Evolutionary conservation across 2,797 vertebrate species (phyloP), one percentile per base, ranked within the genome.

Genomic region (Sebastes matsubarae): DNA sequence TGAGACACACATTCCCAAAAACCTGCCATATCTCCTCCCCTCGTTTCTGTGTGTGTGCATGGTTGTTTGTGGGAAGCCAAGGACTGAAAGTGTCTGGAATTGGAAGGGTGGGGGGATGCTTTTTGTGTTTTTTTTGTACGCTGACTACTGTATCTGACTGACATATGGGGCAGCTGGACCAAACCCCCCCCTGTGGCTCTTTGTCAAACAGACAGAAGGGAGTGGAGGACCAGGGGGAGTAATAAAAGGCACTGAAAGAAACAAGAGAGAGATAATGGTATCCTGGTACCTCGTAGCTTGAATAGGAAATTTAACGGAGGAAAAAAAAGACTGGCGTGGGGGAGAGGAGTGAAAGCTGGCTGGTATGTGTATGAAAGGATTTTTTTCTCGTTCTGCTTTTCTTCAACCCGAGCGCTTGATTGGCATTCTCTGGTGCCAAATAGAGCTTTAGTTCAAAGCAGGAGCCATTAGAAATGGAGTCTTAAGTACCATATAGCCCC

Each of bases 221-320:
- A 87, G 54, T 4, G 10, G 30, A 81, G 80, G 71, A 80, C 58
- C 5, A 5, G 29, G 50, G 76, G 81, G 81, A 32, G 72, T 85
- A 79, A 83, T 75, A 86, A 91, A 89, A 84, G 10, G 59, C 87
- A 83, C 88, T 87, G 81, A 92, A 84, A 87, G 57, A 80, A 80
- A 74, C 64, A 64, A 76, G 70, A 32, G 61, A 75, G 69, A 68
- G 64, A 84, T 82, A 88, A 87, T 84, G 69, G 74, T 34, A 55
- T 78, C 75, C 68, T 74, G 72, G 73, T 88, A 76, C 34, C 68
- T 86, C 18, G 66, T 65, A 11, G 68, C 81, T 72, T 89, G 78
- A 91, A 89, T 69, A 34, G 73, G 59, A 77, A 82, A 79, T 80
- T 75, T 74, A 82, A 83, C 75, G 57, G 64, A 61, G 57, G 24